Percentiles rank a stretch among this genome's conserved stretches.
Conservation (phyloP, 2,113 vertebrate genomes). For the Petrocephalus zakoni region DNA sequence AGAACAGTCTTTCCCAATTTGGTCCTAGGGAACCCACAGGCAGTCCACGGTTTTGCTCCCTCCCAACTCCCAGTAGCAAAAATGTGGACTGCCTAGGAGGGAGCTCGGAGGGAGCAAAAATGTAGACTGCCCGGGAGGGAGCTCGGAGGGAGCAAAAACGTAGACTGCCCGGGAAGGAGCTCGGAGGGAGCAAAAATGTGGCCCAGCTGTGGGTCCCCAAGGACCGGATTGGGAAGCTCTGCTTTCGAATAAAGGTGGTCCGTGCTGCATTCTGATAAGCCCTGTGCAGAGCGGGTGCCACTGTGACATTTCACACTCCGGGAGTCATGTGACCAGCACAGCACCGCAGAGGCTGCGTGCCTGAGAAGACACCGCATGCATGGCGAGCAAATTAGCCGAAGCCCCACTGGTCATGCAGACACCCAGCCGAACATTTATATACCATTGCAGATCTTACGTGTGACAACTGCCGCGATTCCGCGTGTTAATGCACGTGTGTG, state of each 20-base stretch:
- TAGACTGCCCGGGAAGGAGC: too few relatives aligned
- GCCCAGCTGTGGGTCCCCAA: too few relatives aligned
- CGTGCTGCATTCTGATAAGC: background rate
- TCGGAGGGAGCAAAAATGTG: too few relatives aligned
- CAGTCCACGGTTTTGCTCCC: too few relatives aligned
- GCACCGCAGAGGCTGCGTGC: background rate
- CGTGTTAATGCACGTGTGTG: background rate
- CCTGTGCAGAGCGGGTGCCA: background rate
- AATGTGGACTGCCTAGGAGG: too few relatives aligned
- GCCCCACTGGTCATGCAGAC: background rate
- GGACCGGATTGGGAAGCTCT: too few relatives aligned
- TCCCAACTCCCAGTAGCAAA: too few relatives aligned
- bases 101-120: too few relatives aligned
- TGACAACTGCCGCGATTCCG: background rate
- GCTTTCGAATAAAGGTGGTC: background rate
- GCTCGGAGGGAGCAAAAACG: too few relatives aligned
- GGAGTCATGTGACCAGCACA: background rate
- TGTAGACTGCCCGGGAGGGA: too few relatives aligned
- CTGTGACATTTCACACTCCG: background rate
- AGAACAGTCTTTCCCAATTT: too few relatives aligned
- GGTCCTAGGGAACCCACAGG: too few relatives aligned
- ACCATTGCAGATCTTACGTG: background rate
- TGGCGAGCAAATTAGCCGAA: background rate
- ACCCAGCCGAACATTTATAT: background rate
- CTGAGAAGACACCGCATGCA: background rate